These are phyloP conservation scores for Pomacea canaliculata DNA, from an alignment of 2,888 invertebrate genomes.

Conservation along the genomic window DNA sequence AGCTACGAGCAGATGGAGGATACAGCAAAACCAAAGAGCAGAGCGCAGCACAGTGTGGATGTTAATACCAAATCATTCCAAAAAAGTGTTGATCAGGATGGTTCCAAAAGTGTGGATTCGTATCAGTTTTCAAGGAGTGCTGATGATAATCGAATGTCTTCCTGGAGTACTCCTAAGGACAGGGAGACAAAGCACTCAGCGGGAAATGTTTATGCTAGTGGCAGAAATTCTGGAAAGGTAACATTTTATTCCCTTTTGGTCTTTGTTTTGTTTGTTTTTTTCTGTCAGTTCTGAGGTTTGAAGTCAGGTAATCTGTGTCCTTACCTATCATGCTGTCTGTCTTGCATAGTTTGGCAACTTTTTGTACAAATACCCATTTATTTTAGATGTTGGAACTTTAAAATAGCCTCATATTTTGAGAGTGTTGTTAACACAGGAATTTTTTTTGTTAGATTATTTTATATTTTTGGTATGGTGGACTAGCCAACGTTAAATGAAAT, in stretches of 20 bases:
- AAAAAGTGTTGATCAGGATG: constrained; percentile 9
- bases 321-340: no score
- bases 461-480: no score
- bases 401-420: no score
- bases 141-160: neutral
- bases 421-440: no score
- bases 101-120: constrained; percentile 9
- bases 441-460: no score
- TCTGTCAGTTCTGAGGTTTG: no score
- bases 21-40: constrained; percentile 17
- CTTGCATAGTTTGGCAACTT: no score
- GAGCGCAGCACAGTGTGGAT: constrained; percentile 28
- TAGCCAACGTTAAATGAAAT: no score
- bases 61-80: constrained; percentile 36
- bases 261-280: no score
- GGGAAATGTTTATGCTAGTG: constrained; percentile 10
- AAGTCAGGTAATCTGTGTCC: no score
- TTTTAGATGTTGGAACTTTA: no score
- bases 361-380: no score
- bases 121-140: constrained; percentile 12
- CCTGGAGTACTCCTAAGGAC: neutral
- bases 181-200: neutral
- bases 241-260: neutral
- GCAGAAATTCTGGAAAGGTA: constrained; percentile 18
- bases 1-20: constrained; percentile 41